Percentiles rank a stretch among this genome's conserved stretches.
These are phyloP conservation scores for Trachymyrmex cornetzi DNA, from an alignment of 1,140 invertebrate genomes.

Conservation along the genomic window DNA sequence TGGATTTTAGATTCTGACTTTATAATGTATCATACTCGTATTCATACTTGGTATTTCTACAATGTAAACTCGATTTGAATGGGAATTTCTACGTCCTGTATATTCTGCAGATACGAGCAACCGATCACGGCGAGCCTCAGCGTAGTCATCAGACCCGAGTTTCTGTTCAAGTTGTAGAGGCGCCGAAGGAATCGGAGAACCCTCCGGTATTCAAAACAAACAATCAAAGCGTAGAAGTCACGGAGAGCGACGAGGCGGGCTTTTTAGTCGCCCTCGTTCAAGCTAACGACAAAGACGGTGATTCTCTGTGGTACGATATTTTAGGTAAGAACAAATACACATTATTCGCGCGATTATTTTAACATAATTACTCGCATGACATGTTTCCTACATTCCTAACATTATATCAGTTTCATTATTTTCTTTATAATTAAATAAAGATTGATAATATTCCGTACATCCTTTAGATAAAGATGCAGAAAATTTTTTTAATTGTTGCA, in stretches of 20 bases:
- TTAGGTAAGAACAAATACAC: slow-evolving; percentile 89
- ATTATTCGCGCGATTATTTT: no score
- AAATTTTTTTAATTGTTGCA: no score
- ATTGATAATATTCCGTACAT: no score
- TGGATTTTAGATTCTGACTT: slow-evolving; percentile 20
- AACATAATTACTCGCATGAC: no score
- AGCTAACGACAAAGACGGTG: slow-evolving; percentile 93
- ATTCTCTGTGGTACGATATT: slow-evolving; percentile 96
- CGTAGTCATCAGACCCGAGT: slow-evolving; percentile 91
- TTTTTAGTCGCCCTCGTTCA: slow-evolving; percentile 94
- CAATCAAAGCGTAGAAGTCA: slow-evolving; percentile 90
- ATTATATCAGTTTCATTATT: no score
- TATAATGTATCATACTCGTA: slow-evolving; percentile 31
- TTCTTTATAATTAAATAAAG: no score
- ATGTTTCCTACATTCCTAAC: no score
- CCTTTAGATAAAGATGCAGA: no score
- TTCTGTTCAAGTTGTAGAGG: slow-evolving; percentile 89
- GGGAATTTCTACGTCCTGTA: slow-evolving; percentile 4
- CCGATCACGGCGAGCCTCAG: slow-evolving; percentile 91
- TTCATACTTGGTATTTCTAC: slow-evolving; percentile 11
- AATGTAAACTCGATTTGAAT: slow-evolving; percentile 54
- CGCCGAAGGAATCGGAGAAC: slow-evolving; percentile 88
- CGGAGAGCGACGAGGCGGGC: slow-evolving; percentile 94
- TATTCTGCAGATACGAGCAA: slow-evolving; percentile 90
- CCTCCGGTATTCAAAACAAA: slow-evolving; percentile 89